Base-by-base conservation (phyloP, 2,888 invertebrate genomes). In the Timandra comae region DNA sequence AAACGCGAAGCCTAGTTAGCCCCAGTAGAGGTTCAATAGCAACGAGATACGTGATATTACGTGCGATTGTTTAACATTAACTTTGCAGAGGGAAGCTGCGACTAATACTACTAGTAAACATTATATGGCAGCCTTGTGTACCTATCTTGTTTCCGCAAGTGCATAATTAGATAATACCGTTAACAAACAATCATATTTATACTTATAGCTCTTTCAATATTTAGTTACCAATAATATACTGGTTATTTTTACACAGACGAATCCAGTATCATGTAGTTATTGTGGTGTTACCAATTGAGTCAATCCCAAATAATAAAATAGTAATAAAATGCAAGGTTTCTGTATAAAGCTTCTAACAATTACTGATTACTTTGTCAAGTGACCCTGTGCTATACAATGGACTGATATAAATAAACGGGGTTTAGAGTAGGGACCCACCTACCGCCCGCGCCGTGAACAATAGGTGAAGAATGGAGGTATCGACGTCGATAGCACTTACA, bases 401-500 rank as follows among this genome's bases (percentile, higher is more conserved):
- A 42, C 34, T 47, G 46, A 49, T 16, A 16, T 16, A 49, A 47
- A 50, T 44, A 50, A 51, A 44, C 40, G 38, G 46, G 50, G 35
- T 28, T 37, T 21, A 33, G 30, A 33, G 35, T 38, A 38, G 33
- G 29, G 27, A 31, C 30, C 38, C 46, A 45, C 52, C 48, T 50
- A 59, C 56, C 56, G 57, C 49, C 45, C 36, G 35, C 47, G 51
- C 6, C 16, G 16, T 16, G 16, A 16, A 16, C 16, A 16, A 16
- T 16, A 16, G 16, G 6, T 6, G 16, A 16, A 69, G 62, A 71
- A 70, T 60, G 46, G 56, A 49, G 35, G 57, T 47, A 52, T 57
- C 54, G 56, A 52, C 47, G 48, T 54, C 43, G 59, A 56, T 59
- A 53, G 56, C 53, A 57, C 60, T 67, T 56, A 49, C 28, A 35